phyloP scores from a whole-genome alignment of 2,888 invertebrate species.

The Baronia brevicornis region DNA sequence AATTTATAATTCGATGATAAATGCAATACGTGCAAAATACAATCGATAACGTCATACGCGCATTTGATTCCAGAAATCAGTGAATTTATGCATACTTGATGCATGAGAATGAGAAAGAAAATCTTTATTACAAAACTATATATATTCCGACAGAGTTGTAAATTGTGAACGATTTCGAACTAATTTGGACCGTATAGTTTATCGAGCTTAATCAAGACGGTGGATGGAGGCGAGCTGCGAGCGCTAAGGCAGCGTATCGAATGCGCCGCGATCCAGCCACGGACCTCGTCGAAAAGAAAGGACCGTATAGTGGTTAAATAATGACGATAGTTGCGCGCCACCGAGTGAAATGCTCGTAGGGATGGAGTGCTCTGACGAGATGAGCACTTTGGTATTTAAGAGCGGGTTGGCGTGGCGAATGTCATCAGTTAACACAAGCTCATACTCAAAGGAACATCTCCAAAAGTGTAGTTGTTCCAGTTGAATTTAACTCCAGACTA shows the following conservation, averaged over 20 bases:
- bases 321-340: slow-evolving; percentile 69
- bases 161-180: slow-evolving; percentile 14
- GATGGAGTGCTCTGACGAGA: slow-evolving; percentile 71
- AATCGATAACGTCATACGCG: slow-evolving; percentile 2
- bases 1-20: too few relatives aligned
- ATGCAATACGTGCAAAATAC: background rate
- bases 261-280: slow-evolving; percentile 41
- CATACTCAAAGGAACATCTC: slow-evolving; percentile 64
- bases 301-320: slow-evolving; percentile 67
- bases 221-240: slow-evolving; percentile 41
- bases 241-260: slow-evolving; percentile 56
- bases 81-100: slow-evolving; percentile 5
- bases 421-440: slow-evolving; percentile 70
- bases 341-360: slow-evolving; percentile 71
- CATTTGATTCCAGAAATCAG: background rate
- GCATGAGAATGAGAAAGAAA: slow-evolving; percentile 7
- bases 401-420: slow-evolving; percentile 66
- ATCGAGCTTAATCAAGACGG: slow-evolving; percentile 20
- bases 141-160: slow-evolving; percentile 10
- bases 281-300: slow-evolving; percentile 69
- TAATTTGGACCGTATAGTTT: slow-evolving; percentile 33
- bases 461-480: slow-evolving; percentile 43
- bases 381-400: slow-evolving; percentile 73
- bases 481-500: slow-evolving; percentile 27
- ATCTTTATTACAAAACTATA: background rate